These are phyloP conservation scores for Hoplias malabaricus DNA, from an alignment of 2,113 vertebrate species.

Conservation along the genomic window DNA sequence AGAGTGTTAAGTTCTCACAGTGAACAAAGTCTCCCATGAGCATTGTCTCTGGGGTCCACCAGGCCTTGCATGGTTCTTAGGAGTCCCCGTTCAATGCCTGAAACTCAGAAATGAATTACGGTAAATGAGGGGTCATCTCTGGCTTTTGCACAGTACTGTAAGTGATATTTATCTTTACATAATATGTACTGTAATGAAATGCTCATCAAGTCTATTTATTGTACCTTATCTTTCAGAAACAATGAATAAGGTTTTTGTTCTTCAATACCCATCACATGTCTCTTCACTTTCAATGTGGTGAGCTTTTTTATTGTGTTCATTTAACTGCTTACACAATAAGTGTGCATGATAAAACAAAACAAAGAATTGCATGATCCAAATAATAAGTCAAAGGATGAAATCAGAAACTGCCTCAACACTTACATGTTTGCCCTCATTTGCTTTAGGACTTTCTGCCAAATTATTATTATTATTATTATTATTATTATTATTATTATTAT, in stretches of 20 bases:
- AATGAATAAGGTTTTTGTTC: background rate
- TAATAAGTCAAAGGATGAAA: constrained; percentile 44
- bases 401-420: constrained; percentile 40
- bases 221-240: background rate
- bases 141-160: too few species aligned
- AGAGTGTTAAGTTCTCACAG: too few species aligned
- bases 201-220: background rate
- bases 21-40: too few species aligned
- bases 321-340: constrained; percentile 40
- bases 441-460: constrained; percentile 34
- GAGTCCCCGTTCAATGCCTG: too few species aligned
- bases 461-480: constrained; percentile 37
- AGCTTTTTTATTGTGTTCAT: constrained; percentile 40
- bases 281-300: constrained; percentile 38
- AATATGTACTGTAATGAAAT: background rate
- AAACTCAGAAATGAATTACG: too few species aligned
- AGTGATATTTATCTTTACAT: background rate
- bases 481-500: constrained; percentile 41
- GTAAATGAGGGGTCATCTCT: too few species aligned
- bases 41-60: too few species aligned
- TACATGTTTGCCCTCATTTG: constrained; percentile 33
- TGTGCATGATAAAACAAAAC: constrained; percentile 53
- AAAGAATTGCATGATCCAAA: constrained; percentile 55
- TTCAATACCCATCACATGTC: constrained; percentile 23
- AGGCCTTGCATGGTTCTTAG: too few species aligned